phyloP scores from a whole-genome alignment of 2,888 invertebrate species.

The Urechis unicinctus region DNA sequence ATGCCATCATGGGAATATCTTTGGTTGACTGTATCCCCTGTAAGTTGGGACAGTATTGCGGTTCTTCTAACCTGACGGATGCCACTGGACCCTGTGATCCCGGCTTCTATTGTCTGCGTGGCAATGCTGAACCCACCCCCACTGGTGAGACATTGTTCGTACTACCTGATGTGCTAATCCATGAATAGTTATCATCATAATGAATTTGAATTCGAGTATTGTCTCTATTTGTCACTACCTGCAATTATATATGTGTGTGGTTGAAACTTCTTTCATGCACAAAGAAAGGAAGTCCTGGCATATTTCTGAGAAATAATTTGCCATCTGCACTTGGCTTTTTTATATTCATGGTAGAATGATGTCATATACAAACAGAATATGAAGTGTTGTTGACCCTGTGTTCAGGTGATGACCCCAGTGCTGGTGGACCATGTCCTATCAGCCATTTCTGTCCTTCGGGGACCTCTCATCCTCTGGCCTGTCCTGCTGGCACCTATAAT shows the following conservation, averaged over 20 bases:
- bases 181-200: too few species aligned
- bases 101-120: constrained; percentile 39
- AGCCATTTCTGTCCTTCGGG: constrained; percentile 44
- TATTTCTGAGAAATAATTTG: too few species aligned
- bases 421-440: constrained; percentile 42
- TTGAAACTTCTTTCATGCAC: too few species aligned
- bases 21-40: constrained; percentile 33
- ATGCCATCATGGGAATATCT: constrained; percentile 22
- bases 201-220: too few species aligned
- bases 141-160: constrained; percentile 25
- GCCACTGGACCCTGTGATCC: constrained; percentile 36
- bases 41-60: constrained; percentile 39
- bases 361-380: too few species aligned
- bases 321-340: too few species aligned
- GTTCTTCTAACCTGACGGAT: constrained; percentile 29
- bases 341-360: too few species aligned
- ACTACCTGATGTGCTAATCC: background rate
- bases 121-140: constrained; percentile 35
- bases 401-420: constrained; percentile 27
- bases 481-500: constrained; percentile 42
- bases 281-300: too few species aligned
- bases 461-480: constrained; percentile 37
- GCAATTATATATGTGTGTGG: too few species aligned
- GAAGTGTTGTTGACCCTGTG: too few species aligned
- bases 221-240: too few species aligned